A percentile compares a stretch with the other conserved stretches of the same genome.
Conservation (phyloP, 1,140 invertebrate species). For the Coboldia fuscipes region DNA sequence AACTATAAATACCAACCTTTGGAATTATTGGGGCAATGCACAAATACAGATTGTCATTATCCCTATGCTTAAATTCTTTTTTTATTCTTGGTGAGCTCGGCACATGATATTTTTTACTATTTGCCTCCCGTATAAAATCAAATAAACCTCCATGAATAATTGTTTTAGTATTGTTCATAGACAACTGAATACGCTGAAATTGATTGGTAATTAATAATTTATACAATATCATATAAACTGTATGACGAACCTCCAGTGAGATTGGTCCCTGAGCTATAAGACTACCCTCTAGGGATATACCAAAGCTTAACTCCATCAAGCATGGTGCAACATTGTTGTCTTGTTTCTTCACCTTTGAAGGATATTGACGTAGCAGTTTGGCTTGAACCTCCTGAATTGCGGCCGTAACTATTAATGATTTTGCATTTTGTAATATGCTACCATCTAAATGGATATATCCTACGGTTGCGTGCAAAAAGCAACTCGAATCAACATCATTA, state of each 20-base stretch:
- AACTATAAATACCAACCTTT: too few relatives aligned
- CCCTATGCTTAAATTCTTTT: background rate
- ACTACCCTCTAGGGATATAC: slow-evolving; percentile 48
- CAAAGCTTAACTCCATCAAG: slow-evolving; percentile 45
- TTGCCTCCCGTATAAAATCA: slow-evolving; percentile 27
- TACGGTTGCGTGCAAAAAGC: slow-evolving; percentile 51
- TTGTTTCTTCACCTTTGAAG: slow-evolving; percentile 12
- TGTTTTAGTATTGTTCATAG: slow-evolving; percentile 41
- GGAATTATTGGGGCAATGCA: slow-evolving; percentile 47
- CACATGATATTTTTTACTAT: background rate
- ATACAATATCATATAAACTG: background rate
- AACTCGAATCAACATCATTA: slow-evolving; percentile 35
- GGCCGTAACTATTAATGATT: slow-evolving; percentile 47
- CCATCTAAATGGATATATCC: slow-evolving; percentile 59
- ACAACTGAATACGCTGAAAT: slow-evolving; percentile 49
- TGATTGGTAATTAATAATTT: slow-evolving; percentile 1
- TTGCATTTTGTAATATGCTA: slow-evolving; percentile 43
- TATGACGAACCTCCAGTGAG: slow-evolving; percentile 47
- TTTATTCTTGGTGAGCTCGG: background rate
- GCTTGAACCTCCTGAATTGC: slow-evolving; percentile 29
- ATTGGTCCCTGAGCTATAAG: slow-evolving; percentile 51
- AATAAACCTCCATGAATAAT: slow-evolving; percentile 42
- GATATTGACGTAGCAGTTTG: slow-evolving; percentile 23
- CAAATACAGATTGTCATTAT: slow-evolving; percentile 22
- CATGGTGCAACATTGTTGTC: slow-evolving; percentile 25